These are phyloP conservation scores for Channa argus DNA, from an alignment of 2,113 vertebrate genomes.

Conservation along the genomic window DNA sequence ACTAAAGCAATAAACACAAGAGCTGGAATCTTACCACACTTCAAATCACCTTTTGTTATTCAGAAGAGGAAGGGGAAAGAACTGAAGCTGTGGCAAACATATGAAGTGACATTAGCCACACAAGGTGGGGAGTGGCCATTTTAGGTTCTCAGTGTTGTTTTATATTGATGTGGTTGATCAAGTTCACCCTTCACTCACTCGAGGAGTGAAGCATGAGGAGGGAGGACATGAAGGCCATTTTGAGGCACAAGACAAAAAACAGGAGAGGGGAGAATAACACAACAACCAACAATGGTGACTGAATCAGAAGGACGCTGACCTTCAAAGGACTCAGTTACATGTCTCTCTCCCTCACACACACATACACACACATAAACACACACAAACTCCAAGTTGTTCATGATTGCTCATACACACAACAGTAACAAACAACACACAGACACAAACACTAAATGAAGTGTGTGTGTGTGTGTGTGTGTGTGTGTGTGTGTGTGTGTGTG, in stretches of 20 bases:
- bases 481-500: conserved; percentile 2
- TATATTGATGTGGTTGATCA: conserved; percentile 50
- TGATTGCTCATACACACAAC: conserved; percentile 52
- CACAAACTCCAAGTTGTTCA: conserved; percentile 56
- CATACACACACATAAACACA: conserved; percentile 6
- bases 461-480: neutral
- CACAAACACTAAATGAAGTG: conserved; percentile 6
- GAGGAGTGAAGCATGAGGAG: too few relatives aligned
- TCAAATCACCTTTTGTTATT: conserved; percentile 13
- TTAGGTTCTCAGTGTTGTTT: conserved; percentile 41
- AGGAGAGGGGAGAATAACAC: conserved; percentile 24
- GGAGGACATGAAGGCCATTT: conserved; percentile 68
- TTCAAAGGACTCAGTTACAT: conserved; percentile 76
- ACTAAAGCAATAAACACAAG: conserved; percentile 30
- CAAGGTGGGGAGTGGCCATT: conserved; percentile 45
- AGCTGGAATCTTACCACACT: conserved; percentile 27
- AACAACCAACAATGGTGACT: conserved; percentile 63
- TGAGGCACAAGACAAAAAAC: conserved; percentile 55
- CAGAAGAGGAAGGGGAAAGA: neutral
- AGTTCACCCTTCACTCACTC: conserved; percentile 56
- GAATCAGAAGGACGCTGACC: conserved; percentile 67
- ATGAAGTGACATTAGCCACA: conserved; percentile 14
- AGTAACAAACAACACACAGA: conserved; percentile 21
- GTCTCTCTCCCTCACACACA: conserved; percentile 35
- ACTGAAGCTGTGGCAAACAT: neutral